Conservation (phyloP, 2,797 vertebrate genomes). For the Graptemys geographica region DNA sequence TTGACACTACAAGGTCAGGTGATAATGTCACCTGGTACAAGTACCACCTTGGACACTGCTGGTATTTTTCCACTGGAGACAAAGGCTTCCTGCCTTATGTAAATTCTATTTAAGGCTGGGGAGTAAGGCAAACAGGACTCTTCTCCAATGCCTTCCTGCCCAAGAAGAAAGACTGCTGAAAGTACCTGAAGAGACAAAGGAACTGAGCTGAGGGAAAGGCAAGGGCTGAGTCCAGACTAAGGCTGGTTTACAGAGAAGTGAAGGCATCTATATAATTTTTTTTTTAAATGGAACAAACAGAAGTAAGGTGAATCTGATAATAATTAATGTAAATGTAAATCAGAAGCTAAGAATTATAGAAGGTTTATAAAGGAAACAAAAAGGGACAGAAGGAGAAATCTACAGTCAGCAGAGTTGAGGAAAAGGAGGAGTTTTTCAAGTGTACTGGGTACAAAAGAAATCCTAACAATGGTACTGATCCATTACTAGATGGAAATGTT, state of each 20-base stretch:
- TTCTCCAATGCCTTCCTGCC: too few relatives aligned
- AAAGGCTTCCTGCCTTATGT: too few relatives aligned
- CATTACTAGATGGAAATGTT: not conserved
- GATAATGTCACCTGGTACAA: too few relatives aligned
- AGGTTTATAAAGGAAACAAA: not conserved
- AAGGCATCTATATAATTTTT: not conserved
- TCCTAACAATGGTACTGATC: not conserved
- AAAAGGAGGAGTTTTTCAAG: not conserved
- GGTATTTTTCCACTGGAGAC: too few relatives aligned
- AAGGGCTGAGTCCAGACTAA: too few relatives aligned
- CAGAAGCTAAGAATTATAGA: not conserved
- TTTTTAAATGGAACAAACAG: not conserved
- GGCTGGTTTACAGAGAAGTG: not conserved
- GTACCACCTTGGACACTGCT: too few relatives aligned
- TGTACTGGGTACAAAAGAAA: not conserved
- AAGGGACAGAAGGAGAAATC: not conserved
- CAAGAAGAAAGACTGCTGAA: too few relatives aligned
- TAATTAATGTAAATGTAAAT: not conserved
- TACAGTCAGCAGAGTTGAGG: not conserved
- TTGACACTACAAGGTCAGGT: too few relatives aligned
- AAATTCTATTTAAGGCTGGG: too few relatives aligned
- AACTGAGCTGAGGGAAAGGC: too few relatives aligned
- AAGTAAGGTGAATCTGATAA: not conserved
- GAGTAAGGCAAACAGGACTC: too few relatives aligned
- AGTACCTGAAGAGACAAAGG: too few relatives aligned